These are phyloP conservation scores for Chiroxiphia lanceolata DNA, from an alignment of 2,797 vertebrate genomes.

Conservation along the genomic window DNA sequence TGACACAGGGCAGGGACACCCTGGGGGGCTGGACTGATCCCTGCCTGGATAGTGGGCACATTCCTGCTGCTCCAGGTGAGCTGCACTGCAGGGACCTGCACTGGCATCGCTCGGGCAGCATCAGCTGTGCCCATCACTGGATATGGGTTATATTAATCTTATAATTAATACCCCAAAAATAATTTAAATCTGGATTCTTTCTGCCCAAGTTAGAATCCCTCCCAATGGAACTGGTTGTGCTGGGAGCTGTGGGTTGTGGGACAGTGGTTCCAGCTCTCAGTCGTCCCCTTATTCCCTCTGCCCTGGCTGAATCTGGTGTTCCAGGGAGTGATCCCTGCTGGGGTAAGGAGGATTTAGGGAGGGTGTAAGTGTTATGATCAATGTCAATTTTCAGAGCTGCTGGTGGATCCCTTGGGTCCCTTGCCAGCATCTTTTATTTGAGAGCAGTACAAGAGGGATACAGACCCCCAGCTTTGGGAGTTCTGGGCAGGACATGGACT, in stretches of 20 bases:
- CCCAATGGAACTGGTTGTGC: fast-evolving
- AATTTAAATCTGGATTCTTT: not conserved
- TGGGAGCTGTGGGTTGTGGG: not conserved
- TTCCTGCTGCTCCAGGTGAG: not conserved
- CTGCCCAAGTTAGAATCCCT: not conserved
- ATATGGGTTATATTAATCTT: fast-evolving
- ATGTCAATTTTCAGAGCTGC: not conserved
- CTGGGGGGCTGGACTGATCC: not conserved
- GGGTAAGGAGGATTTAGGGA: not conserved
- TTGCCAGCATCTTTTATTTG: fast-evolving
- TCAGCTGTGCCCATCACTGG: not conserved
- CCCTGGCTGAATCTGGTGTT: not conserved
- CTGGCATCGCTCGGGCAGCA: fast-evolving
- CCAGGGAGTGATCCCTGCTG: not conserved
- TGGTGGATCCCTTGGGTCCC: not conserved
- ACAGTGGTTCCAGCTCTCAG: not conserved
- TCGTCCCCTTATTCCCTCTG: fast-evolving
- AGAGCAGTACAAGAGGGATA: fast-evolving
- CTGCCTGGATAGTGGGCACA: fast-evolving
- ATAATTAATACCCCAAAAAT: not conserved
- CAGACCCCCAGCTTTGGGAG: fast-evolving
- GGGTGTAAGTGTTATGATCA: not conserved
- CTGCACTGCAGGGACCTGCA: fast-evolving
- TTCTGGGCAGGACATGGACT: fast-evolving
- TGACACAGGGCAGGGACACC: not conserved